Base-by-base conservation (phyloP, 1,140 invertebrate genomes). In the Bathynomus jamesi region DNA sequence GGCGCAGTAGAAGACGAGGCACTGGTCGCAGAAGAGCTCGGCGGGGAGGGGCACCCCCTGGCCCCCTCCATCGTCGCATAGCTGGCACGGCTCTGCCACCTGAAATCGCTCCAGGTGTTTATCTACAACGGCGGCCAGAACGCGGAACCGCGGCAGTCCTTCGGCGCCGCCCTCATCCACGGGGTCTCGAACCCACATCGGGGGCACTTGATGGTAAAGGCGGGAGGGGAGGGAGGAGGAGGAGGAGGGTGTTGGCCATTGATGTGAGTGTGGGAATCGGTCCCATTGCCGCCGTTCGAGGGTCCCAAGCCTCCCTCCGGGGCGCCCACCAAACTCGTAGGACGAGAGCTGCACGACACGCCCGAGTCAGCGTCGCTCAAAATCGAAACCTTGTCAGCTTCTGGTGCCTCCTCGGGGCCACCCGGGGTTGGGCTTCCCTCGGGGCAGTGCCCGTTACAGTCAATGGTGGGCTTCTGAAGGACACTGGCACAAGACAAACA, bases 311-410 rank as follows among this genome's bases (percentile, higher is more conserved):
- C 65, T n/a, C 28, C 71, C 61, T 73, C 71, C 17, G 70, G 31
- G 31, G 66, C 65, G 27, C 70, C 74, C 28, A 76, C 71, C 27
- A 76, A 65, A 62, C 75, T 76, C 5, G 75, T 73, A 17, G 75
- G 75, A 24, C 75, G 71, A 17, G 75, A 76, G 61, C 69, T 73
- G 66, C 75, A 76, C 24, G 75, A 76, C 69, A 76, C 72, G 17
- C 72, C 75, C 25, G 72, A 76, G 72, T 76, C 75, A 25, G 72
- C 70, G 40, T 76, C 72, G 61, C 72, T 76, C 69, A 76, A 70
- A 69, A 76, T 72, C n/a, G 75, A 76, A 61, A 73, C 46, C 69
- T 76, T 76, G 25, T 76, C 75, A 30, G 72, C 75, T n/a, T n/a
- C n/a, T n/a, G n/a, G n/a, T n/a, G n/a, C n/a, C 46, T 76, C 75